phyloP scores from a whole-genome alignment of 2,113 vertebrate species.

The Passerina amoena region DNA sequence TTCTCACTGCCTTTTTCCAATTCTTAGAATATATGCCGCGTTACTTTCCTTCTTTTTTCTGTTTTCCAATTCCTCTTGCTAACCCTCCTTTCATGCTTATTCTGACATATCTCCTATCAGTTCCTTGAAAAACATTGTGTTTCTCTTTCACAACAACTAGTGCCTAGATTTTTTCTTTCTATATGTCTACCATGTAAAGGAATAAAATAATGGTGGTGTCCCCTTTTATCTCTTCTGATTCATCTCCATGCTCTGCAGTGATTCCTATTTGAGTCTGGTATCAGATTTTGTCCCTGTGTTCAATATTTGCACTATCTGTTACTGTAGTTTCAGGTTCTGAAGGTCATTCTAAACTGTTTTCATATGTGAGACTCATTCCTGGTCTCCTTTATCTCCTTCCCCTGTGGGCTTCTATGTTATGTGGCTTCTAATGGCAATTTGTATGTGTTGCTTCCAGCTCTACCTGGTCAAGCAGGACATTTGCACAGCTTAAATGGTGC shows the following conservation, averaged over 20 bases:
- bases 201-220: not conserved
- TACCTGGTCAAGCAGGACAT: not conserved
- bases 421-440: not conserved
- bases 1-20: not conserved
- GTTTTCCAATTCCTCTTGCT: not conserved
- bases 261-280: not conserved
- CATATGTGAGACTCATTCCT: not conserved
- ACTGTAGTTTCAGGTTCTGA: not conserved
- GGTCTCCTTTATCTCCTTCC: not conserved
- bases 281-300: not conserved
- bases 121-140: not conserved
- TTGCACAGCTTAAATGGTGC: not conserved
- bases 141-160: not conserved
- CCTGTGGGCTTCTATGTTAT: not conserved
- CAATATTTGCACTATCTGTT: not conserved
- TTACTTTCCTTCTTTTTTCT: not conserved
- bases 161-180: not conserved
- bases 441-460: not conserved
- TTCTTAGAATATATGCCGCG: accelerated
- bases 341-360: not conserved
- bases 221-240: not conserved
- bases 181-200: not conserved
- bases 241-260: not conserved
- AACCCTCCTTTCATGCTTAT: not conserved
- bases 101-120: not conserved